These are phyloP conservation scores for Cephalopholis sonnerati DNA, from an alignment of 2,113 vertebrate genomes.

Conservation along the genomic window DNA sequence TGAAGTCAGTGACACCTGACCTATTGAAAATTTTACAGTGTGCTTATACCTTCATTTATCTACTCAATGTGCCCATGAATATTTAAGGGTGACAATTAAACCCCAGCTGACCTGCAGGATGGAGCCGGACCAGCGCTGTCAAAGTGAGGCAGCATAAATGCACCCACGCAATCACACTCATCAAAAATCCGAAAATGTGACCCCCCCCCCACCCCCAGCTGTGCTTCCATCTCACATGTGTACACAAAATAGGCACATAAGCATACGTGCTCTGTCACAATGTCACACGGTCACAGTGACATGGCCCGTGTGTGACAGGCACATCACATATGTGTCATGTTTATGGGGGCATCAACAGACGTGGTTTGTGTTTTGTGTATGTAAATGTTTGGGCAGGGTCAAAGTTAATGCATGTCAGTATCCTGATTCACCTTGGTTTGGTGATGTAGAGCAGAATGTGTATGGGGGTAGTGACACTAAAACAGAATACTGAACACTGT, in stretches of 20 bases:
- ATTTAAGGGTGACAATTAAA: slow-evolving; percentile 87
- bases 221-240: neutral
- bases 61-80: slow-evolving; percentile 85
- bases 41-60: slow-evolving; percentile 87
- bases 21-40: slow-evolving; percentile 86
- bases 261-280: slow-evolving; percentile 55
- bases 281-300: slow-evolving; percentile 66
- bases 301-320: slow-evolving; percentile 59
- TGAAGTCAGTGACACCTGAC: slow-evolving; percentile 84
- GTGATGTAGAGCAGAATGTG: slow-evolving; percentile 43
- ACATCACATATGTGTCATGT: slow-evolving; percentile 73
- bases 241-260: slow-evolving; percentile 45
- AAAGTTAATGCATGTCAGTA: slow-evolving; percentile 74
- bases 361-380: slow-evolving; percentile 72
- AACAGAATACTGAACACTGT: slow-evolving; percentile 41
- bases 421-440: slow-evolving; percentile 71
- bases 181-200: slow-evolving; percentile 41
- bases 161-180: slow-evolving; percentile 51
- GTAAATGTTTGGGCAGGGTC: slow-evolving; percentile 75
- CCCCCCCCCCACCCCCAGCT: neutral
- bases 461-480: slow-evolving; percentile 6
- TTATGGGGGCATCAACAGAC: slow-evolving; percentile 63
- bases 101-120: slow-evolving; percentile 80
- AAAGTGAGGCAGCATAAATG: slow-evolving; percentile 64
- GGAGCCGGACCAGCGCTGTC: slow-evolving; percentile 65